Evolutionary conservation across 2,113 vertebrate genomes (phyloP).

Genomic region (Paracanthobrama guichenoti): DNA sequence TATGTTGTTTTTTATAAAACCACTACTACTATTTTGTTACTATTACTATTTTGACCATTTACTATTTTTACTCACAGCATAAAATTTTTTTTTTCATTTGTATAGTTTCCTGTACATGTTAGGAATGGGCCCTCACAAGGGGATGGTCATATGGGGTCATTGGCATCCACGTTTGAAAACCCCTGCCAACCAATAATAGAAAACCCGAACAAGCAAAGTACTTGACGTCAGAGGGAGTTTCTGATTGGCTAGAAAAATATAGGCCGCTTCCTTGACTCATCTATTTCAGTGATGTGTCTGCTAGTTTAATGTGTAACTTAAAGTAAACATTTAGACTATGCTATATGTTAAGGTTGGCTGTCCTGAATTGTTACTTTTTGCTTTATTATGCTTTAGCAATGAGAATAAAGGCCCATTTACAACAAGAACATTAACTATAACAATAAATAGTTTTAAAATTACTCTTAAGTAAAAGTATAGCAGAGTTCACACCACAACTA

Average conservation of each 20-base stretch:
- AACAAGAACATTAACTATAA: no score
- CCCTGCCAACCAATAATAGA: not conserved
- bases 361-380: not conserved
- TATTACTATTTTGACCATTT: no score
- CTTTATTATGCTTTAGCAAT: not conserved
- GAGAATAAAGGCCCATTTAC: not conserved
- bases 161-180: not conserved
- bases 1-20: not conserved
- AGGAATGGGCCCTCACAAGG: not conserved
- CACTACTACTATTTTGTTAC: not conserved
- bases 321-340: not conserved
- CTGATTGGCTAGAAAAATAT: not conserved
- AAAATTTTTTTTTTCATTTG: not conserved
- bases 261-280: not conserved
- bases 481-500: no score
- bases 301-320: not conserved
- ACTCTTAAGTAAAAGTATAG: no score
- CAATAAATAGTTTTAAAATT: no score
- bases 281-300: not conserved
- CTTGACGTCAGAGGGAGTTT: not conserved
- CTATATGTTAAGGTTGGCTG: not conserved
- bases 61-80: not conserved
- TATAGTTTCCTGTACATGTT: not conserved
- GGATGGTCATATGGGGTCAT: not conserved
- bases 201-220: not conserved